Evolutionary conservation across 2,888 invertebrate species (phyloP).

Genomic region (Drosophila nr. perissopoda): DNA sequence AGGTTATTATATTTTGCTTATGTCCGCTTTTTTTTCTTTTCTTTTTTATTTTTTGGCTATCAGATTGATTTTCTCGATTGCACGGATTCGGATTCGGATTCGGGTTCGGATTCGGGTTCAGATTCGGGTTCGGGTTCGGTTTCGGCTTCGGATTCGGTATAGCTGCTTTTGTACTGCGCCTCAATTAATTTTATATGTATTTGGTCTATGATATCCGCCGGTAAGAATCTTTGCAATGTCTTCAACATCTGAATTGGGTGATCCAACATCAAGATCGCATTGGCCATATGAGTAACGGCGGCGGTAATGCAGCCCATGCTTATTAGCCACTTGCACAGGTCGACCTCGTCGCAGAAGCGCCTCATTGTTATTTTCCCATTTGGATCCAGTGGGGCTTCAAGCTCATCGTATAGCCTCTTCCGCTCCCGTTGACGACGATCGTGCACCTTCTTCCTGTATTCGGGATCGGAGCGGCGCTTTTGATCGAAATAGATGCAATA

Average conservation of each 20-base stretch:
- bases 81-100: no score
- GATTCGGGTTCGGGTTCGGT: no score
- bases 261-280: constrained; percentile 33
- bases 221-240: constrained; percentile 18
- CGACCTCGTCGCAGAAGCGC: constrained; percentile 29
- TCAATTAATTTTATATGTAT: constrained; percentile 22
- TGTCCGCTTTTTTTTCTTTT: no score
- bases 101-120: no score
- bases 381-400: no score
- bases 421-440: constrained; percentile 24
- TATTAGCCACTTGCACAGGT: constrained; percentile 26
- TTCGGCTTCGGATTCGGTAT: background rate
- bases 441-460: constrained; percentile 42
- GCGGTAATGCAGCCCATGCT: constrained; percentile 15
- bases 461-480: constrained; percentile 50
- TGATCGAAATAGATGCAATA: constrained; percentile 56
- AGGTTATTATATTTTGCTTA: background rate
- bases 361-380: background rate
- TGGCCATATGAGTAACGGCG: constrained; percentile 38
- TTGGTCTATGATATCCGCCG: constrained; percentile 7
- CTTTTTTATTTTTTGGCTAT: background rate
- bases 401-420: background rate
- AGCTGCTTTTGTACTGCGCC: constrained; percentile 2
- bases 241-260: constrained; percentile 23
- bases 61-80: background rate